Evolutionary conservation across 2,113 vertebrate species (phyloP), one percentile per base, ranked within the genome.

Genomic region (Anas platyrhynchos): DNA sequence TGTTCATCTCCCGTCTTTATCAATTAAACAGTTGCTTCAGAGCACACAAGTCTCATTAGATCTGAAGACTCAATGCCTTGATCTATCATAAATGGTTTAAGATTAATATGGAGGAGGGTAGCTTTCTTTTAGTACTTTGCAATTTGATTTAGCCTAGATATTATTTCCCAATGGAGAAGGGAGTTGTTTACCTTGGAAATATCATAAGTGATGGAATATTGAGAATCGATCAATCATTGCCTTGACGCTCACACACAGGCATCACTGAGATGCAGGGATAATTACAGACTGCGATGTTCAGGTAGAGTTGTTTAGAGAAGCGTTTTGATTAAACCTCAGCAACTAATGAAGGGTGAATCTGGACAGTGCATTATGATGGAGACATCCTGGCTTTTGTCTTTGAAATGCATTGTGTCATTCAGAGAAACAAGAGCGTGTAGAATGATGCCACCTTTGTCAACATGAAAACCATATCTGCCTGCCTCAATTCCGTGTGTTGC

Each of bases 111-210:
- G 82, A 86, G 55, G 43, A 74, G 15, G 66, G 21, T 82, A 77
- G 46, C 31, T 94, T 95, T 87, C 44, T 88, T 96, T 87, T 78
- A 91, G 86, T 89, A 89, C 69, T 71, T 69, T 80, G 77, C 63
- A 91, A 74, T 91, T 94, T 93, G 80, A 96, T 97, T 96, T 96
- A 95, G 79, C 54, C 29, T 91, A 73, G 74, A 63, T 96, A 87
- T 95, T 96, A 96, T 96, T 97, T 97, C 97, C 96, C 97, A 87
- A 3, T 54, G 74, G 95, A 96, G 63, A 59, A 77, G 46, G 43
- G 59, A 87, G 74, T 90, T 94, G 71, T 97, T 97, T 97, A 94
- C 91, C 92, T 91, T 78, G 87, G 84, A 96, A 97, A 95, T 94
- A 95, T 89, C 72, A 20, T 78, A 92, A 96, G 76, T 55, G 63